phyloP scores from a whole-genome alignment of 2,888 invertebrate genomes.

The Arrhopalites spinosus region DNA sequence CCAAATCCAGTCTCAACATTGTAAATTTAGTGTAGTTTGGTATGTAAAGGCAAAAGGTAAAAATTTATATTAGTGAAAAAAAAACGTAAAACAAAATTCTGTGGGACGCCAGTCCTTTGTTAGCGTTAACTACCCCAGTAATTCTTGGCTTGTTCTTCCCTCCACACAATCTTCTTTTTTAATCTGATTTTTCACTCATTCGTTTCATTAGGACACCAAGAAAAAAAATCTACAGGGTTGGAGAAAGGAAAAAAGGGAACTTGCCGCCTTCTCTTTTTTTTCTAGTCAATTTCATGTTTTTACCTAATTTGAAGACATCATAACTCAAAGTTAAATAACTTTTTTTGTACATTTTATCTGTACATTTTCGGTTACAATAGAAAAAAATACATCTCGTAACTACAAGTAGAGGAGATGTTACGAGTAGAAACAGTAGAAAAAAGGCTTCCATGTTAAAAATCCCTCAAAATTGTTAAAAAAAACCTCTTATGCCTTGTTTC shows the following conservation, averaged over 20 bases:
- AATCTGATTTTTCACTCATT: constrained; percentile 34
- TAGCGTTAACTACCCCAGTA: constrained; percentile 12
- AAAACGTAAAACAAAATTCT: not conserved
- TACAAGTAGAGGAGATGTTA: not conserved
- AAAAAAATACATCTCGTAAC: too few relatives aligned
- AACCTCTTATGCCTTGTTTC: too few relatives aligned
- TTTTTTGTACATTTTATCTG: not conserved
- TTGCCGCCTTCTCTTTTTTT: not conserved
- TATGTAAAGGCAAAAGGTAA: too few relatives aligned
- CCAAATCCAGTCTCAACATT: too few relatives aligned
- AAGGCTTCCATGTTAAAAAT: too few relatives aligned
- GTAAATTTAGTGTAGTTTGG: too few relatives aligned
- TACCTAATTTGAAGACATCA: not conserved
- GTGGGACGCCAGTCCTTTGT: not conserved
- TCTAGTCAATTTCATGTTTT: not conserved
- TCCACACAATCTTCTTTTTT: constrained; percentile 17
- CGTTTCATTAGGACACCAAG: constrained; percentile 31
- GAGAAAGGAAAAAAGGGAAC: not conserved
- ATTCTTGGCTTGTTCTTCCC: constrained; percentile 17
- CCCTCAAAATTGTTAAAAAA: too few relatives aligned
- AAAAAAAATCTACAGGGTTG: too few relatives aligned
- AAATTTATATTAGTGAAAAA: not conserved
- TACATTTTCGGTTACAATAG: too few relatives aligned
- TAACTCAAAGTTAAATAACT: not conserved
- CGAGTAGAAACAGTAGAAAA: not conserved